Conservation (phyloP, 2,113 vertebrate species). For the Hippoglossus stenolepis region DNA sequence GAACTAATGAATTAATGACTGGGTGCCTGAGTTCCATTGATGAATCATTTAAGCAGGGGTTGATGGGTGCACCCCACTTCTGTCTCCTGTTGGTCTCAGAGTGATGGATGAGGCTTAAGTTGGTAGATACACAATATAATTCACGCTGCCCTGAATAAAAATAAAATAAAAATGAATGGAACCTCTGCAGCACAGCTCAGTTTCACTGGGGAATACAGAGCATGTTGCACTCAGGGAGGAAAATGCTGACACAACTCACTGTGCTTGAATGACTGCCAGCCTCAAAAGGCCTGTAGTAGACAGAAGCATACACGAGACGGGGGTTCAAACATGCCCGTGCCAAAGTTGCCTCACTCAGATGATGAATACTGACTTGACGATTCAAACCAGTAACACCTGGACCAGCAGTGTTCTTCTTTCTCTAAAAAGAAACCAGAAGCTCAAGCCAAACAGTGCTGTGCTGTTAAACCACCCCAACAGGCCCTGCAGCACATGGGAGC, state of each 20-base stretch:
- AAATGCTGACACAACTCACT: slow-evolving; percentile 53
- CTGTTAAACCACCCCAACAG: slow-evolving; percentile 72
- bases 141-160: background rate
- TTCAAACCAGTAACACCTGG: slow-evolving; percentile 45
- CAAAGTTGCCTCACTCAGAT: background rate
- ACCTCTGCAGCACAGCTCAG: slow-evolving; percentile 29
- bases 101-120: background rate
- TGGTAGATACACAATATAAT: background rate
- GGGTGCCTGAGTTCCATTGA: slow-evolving; percentile 61
- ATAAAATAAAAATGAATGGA: slow-evolving; percentile 27
- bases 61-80: slow-evolving; percentile 24
- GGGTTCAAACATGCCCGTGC: slow-evolving; percentile 10
- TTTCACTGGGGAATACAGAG: slow-evolving; percentile 52
- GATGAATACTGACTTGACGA: slow-evolving; percentile 8
- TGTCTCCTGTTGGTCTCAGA: slow-evolving; percentile 11
- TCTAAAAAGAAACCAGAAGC: slow-evolving; percentile 46
- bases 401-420: slow-evolving; percentile 15
- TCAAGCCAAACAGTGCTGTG: slow-evolving; percentile 37
- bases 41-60: slow-evolving; percentile 72
- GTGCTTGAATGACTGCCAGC: slow-evolving; percentile 41
- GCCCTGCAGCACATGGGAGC: slow-evolving; percentile 60
- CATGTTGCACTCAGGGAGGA: slow-evolving; percentile 34
- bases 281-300: slow-evolving; percentile 27
- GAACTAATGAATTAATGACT: slow-evolving; percentile 77
- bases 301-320: slow-evolving; percentile 26